phyloP scores from a whole-genome alignment of 2,888 invertebrate genomes.

The Drosophila demipolita region DNA sequence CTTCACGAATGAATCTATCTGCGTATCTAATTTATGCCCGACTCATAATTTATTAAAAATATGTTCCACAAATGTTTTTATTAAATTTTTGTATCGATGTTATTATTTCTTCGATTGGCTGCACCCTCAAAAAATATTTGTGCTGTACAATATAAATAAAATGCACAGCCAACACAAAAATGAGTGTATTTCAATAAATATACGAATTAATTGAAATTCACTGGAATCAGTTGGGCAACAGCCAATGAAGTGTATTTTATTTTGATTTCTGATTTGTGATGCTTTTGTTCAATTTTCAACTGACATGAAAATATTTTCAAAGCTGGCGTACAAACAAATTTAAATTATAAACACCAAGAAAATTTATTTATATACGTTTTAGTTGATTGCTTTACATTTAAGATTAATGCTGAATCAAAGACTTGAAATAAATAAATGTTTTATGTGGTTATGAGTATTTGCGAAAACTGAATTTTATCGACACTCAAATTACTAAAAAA shows the following conservation, averaged over 20 bases:
- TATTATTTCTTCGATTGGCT: conserved; percentile 21
- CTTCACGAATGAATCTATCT: conserved; percentile 11
- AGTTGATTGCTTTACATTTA: background rate
- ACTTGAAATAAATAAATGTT: background rate
- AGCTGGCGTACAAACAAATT: background rate
- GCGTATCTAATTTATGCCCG: conserved; percentile 60
- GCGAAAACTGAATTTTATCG: background rate
- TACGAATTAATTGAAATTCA: conserved; percentile 50
- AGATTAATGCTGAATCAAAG: background rate
- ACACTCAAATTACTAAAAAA: background rate
- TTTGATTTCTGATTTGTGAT: conserved; percentile 4
- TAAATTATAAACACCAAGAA: background rate
- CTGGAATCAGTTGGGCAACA: conserved; percentile 32
- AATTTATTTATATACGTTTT: background rate
- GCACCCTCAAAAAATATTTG: conserved; percentile 27
- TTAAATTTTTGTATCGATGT: background rate
- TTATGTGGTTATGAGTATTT: background rate
- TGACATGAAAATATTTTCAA: conserved; percentile 19
- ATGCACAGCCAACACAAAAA: conserved; percentile 28
- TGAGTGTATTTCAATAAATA: conserved; percentile 28
- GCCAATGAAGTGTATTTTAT: conserved; percentile 37
- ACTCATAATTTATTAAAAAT: conserved; percentile 64
- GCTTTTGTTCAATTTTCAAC: conserved; percentile 15
- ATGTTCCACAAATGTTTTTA: conserved; percentile 32
- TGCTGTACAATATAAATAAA: conserved; percentile 38